Evolutionary conservation across 1,140 invertebrate genomes (phyloP).

Genomic region (Eumeta japonica): DNA sequence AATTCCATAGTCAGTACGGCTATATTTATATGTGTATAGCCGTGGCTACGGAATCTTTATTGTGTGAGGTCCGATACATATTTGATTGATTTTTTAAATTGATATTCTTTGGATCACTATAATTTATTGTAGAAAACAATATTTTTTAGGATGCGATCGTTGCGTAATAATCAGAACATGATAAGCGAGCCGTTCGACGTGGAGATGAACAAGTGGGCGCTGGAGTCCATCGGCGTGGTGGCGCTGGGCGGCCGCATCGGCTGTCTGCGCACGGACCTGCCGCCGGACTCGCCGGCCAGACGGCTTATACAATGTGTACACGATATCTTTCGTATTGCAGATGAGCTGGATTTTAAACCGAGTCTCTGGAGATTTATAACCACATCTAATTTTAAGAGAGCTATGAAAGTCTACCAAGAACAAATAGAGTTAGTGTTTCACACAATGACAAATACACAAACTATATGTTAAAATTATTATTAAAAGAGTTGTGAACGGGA

Average conservation of each 20-base stretch:
- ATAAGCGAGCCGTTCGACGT: constrained; percentile 60
- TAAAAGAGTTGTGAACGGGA: too few species aligned
- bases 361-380: constrained; percentile 63
- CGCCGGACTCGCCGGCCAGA: constrained; percentile 56
- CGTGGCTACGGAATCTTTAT: too few species aligned
- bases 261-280: constrained; percentile 56
- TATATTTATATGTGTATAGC: too few species aligned
- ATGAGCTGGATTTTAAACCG: constrained; percentile 62
- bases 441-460: too few species aligned
- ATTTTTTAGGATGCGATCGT: constrained; percentile 52
- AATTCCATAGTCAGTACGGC: too few species aligned
- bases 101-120: constrained; percentile 2
- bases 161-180: constrained; percentile 55
- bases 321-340: constrained; percentile 60
- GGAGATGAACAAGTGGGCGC: constrained; percentile 66
- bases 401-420: constrained; percentile 47
- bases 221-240: constrained; percentile 69
- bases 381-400: constrained; percentile 59
- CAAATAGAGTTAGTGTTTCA: constrained; percentile 17
- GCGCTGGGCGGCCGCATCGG: constrained; percentile 68
- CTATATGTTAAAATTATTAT: too few species aligned
- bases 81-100: too few species aligned
- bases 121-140: constrained; percentile 2
- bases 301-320: constrained; percentile 62
- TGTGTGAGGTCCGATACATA: too few species aligned